Conservation (phyloP, 2,888 invertebrate species). For the Eristalis arbustorum region DNA sequence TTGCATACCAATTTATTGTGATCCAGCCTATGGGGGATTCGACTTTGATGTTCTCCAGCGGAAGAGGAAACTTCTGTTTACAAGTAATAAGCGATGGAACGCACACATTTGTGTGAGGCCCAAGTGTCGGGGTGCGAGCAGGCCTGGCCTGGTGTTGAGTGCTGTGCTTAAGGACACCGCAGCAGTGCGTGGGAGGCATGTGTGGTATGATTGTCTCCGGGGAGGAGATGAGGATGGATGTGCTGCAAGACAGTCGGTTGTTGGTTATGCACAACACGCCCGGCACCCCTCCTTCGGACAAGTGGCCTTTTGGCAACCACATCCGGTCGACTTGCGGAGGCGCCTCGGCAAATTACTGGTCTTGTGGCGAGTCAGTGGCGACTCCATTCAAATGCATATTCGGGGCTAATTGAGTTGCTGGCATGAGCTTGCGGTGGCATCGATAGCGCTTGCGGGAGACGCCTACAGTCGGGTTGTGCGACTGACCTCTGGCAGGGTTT, state of each 20-base stretch:
- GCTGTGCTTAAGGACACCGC: neutral
- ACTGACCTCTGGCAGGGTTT: neutral
- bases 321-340: neutral
- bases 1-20: constrained; percentile 36
- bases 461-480: neutral
- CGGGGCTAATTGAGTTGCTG: neutral
- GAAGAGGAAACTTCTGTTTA: neutral
- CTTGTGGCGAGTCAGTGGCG: neutral
- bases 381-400: neutral
- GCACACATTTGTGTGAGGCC: neutral
- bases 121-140: neutral
- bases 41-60: constrained; percentile 8
- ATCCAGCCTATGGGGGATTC: neutral
- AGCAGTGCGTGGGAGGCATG: neutral
- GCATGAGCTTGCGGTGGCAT: neutral
- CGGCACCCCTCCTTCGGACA: neutral
- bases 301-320: neutral
- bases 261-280: neutral
- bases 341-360: neutral
- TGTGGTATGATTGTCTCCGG: neutral
- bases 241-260: neutral
- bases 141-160: neutral
- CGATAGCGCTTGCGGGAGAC: neutral
- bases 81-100: neutral
- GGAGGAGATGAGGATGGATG: neutral